These are phyloP conservation scores for Huso huso DNA, from an alignment of 2,797 vertebrate species.

Conservation along the genomic window DNA sequence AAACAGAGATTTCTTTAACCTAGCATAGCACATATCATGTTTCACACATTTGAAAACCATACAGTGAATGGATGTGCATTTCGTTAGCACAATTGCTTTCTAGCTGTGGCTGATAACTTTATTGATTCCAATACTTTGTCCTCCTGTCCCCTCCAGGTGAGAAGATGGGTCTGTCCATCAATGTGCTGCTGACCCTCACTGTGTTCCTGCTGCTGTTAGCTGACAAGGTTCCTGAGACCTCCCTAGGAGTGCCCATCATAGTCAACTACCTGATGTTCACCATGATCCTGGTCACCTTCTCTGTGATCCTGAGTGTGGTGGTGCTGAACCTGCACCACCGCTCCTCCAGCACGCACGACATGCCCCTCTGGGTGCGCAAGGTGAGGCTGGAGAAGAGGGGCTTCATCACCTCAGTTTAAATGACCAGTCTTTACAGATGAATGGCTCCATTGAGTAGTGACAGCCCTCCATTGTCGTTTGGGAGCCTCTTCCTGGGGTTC, in stretches of 20 bases:
- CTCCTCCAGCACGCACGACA: conserved; percentile 71
- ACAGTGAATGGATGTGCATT: too few species aligned
- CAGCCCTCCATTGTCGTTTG: too few species aligned
- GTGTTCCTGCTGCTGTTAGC: conserved; percentile 87
- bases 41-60: too few species aligned
- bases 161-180: conserved; percentile 89
- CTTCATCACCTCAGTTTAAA: too few species aligned
- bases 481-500: too few species aligned
- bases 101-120: too few species aligned
- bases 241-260: conserved; percentile 79
- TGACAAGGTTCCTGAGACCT: conserved; percentile 85
- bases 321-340: conserved; percentile 87
- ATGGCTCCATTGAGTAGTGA: too few species aligned
- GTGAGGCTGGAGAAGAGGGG: conserved; percentile 39
- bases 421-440: too few species aligned
- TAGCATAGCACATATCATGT: too few species aligned
- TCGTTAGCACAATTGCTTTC: too few species aligned
- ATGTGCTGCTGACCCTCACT: conserved; percentile 83
- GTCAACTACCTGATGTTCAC: conserved; percentile 89
- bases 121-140: neutral
- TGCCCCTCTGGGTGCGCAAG: conserved; percentile 81
- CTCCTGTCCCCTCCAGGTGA: conserved; percentile 56
- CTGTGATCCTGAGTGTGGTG: conserved; percentile 82
- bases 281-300: conserved; percentile 82
- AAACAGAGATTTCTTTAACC: too few species aligned